These are phyloP conservation scores for Sebastiscus tertius DNA, from an alignment of 2,797 vertebrate species.

Conservation along the genomic window DNA sequence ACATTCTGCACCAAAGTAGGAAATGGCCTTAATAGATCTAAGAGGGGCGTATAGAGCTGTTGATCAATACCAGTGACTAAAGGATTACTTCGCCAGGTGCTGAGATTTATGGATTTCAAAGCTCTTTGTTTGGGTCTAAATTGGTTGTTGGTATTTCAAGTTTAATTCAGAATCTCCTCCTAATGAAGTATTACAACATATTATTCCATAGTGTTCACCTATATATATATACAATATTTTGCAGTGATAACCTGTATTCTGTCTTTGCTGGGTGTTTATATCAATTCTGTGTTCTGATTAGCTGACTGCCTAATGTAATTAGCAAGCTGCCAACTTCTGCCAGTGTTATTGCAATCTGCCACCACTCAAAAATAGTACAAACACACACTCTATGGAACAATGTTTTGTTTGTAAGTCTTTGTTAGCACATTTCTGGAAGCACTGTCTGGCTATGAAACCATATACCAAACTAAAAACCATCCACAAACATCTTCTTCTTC, in stretches of 20 bases:
- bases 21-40: constrained; percentile 27
- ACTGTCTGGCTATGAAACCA: background rate
- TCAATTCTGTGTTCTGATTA: constrained; percentile 18
- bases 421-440: background rate
- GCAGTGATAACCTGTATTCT: background rate
- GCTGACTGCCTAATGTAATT: constrained; percentile 24
- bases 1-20: constrained; percentile 16
- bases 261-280: constrained; percentile 17
- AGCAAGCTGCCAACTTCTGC: constrained; percentile 36
- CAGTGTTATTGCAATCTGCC: constrained; percentile 37
- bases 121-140: constrained; percentile 10
- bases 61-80: constrained; percentile 40
- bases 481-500: background rate
- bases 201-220: background rate
- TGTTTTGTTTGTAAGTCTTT: constrained; percentile 2
- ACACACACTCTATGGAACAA: background rate
- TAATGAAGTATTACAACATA: background rate
- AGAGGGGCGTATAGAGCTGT: constrained; percentile 8
- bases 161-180: constrained; percentile 1
- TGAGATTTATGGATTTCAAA: constrained; percentile 32
- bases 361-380: constrained; percentile 29
- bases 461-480: background rate
- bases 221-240: background rate
- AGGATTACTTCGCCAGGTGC: constrained; percentile 21
- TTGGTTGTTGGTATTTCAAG: background rate